Percentiles rank a stretch among this genome's conserved stretches.
These are phyloP conservation scores for Eptesicus fuscus DNA, from an alignment of 2,113 vertebrate species.

Conservation along the genomic window DNA sequence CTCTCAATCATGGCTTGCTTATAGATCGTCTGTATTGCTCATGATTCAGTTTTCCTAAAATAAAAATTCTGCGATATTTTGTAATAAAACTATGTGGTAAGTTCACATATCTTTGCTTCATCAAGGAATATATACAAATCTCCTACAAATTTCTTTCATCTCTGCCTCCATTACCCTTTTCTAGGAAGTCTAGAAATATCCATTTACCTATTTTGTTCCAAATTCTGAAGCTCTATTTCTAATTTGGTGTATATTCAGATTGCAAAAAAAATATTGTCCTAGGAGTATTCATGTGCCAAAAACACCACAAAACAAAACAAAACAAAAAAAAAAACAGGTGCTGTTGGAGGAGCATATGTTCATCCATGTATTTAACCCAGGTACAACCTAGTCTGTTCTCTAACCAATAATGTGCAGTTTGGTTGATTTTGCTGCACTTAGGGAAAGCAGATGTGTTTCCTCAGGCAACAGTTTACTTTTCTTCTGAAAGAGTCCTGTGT, in stretches of 20 bases:
- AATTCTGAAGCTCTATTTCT: not conserved
- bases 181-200: not conserved
- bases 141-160: not conserved
- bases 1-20: not conserved
- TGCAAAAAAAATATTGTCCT: not conserved
- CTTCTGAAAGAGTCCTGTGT: not conserved
- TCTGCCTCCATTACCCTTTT: not conserved
- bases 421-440: not conserved
- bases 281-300: not conserved
- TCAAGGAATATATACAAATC: not conserved
- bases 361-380: not conserved
- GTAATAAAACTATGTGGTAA: not conserved
- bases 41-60: not conserved
- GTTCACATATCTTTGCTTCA: not conserved
- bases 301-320: not conserved
- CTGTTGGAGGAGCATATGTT: not conserved
- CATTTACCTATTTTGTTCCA: not conserved
- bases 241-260: not conserved
- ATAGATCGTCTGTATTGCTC: not conserved
- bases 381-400: not conserved
- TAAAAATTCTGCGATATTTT: not conserved
- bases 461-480: not conserved
- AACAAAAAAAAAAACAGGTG: not conserved
- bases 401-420: not conserved
- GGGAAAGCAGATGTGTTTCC: constrained; percentile 26